Conservation (phyloP, 2,888 invertebrate genomes). For the Plagodis dolabraria region DNA sequence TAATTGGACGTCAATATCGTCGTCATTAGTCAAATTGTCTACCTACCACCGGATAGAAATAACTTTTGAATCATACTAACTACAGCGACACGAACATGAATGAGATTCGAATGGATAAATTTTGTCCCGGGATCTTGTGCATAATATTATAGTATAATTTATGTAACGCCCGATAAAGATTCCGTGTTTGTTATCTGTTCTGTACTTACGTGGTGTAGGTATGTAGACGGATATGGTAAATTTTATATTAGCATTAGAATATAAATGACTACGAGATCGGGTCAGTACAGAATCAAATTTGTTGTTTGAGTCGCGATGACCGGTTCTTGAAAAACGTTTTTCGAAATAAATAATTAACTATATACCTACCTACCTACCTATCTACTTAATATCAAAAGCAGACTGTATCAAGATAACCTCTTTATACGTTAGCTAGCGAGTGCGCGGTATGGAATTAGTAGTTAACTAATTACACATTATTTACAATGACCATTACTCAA, state of each 20-base stretch:
- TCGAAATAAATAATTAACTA: neutral
- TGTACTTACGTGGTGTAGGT: no score
- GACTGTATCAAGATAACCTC: constrained; percentile 35
- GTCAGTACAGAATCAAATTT: constrained; percentile 16
- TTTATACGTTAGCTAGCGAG: constrained; percentile 42
- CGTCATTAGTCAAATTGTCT: constrained; percentile 38
- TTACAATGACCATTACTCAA: constrained; percentile 61
- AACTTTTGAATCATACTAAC: constrained; percentile 28
- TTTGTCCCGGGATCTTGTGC: constrained; percentile 25
- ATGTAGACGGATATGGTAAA: constrained; percentile 22
- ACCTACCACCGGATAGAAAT: constrained; percentile 32
- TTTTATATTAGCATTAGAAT: constrained; percentile 33
- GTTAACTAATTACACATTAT: constrained; percentile 62
- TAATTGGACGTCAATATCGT: constrained; percentile 50
- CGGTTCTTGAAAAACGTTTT: constrained; percentile 14
- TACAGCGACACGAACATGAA: constrained; percentile 28
- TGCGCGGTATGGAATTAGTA: constrained; percentile 38
- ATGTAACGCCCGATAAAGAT: constrained; percentile 27
- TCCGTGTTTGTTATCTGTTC: constrained; percentile 12
- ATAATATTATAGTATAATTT: constrained; percentile 9
- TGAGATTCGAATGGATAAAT: constrained; percentile 33
- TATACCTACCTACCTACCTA: neutral
- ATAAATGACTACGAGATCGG: constrained; percentile 33
- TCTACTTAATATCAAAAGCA: constrained; percentile 13
- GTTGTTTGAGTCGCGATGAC: constrained; percentile 13